These are phyloP conservation scores for Sturmia bella DNA, from an alignment of 2,888 invertebrate genomes.

Conservation along the genomic window DNA sequence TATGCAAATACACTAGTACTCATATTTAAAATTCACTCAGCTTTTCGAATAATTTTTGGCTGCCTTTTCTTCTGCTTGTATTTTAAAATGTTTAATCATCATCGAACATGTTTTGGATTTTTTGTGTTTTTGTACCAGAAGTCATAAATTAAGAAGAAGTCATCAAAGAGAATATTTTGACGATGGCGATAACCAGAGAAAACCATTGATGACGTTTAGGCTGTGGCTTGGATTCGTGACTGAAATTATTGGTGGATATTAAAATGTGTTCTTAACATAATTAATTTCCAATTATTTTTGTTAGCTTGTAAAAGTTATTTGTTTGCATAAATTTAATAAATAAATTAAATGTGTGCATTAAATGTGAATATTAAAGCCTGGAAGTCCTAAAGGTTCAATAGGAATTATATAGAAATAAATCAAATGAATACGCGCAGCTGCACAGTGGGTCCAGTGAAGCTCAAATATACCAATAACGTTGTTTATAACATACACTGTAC, in stretches of 20 bases:
- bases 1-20: background rate
- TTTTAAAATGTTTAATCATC: conserved; percentile 6
- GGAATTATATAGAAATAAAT: too few relatives aligned
- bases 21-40: background rate
- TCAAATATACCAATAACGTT: too few relatives aligned
- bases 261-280: background rate
- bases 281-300: background rate
- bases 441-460: too few relatives aligned
- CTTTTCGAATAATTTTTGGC: background rate
- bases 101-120: background rate
- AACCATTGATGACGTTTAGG: background rate
- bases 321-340: background rate
- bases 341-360: too few relatives aligned
- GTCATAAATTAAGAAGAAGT: conserved; percentile 51
- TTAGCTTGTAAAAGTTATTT: background rate
- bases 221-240: background rate
- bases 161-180: conserved; percentile 40
- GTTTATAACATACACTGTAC: too few relatives aligned
- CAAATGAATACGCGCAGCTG: too few relatives aligned
- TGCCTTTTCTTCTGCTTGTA: background rate
- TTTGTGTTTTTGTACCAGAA: conserved; percentile 11
- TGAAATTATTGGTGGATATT: conserved; percentile 47
- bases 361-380: too few relatives aligned
- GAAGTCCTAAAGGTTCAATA: too few relatives aligned
- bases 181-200: background rate